Evolutionary conservation across 2,797 vertebrate species (phyloP), one percentile per base, ranked within the genome.

Genomic region (Syngnathus rostellatus): DNA sequence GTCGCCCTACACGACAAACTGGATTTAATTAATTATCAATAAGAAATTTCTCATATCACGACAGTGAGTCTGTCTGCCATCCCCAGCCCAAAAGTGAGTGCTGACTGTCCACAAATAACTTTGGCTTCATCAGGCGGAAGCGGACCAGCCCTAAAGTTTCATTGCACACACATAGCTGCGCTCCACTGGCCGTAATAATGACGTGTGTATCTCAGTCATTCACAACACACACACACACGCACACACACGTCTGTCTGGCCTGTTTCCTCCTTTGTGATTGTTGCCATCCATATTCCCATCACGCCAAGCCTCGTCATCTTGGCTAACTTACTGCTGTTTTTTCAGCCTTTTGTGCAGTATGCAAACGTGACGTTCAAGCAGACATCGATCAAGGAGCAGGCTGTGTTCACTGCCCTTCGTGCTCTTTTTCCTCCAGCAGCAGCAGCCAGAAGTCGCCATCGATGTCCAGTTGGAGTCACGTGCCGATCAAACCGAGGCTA

Each of bases 141-240:
- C 39, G 58, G 39, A 6, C 21, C 21, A 45, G 60, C 41, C 40
- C 21, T 16, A 31, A 62, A 62, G 60, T 14, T 45, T 7, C 41
- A n/a, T 62, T 62, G 43, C 60, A 62, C 60, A 62, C 75, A 19
- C 76, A 86, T 88, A 81, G 31, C 84, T 86, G 81, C 16, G 67
- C 74, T 74, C 74, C 83, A 87, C 78, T 65, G 70, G 67, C 65
- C 81, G 85, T 75, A 41, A 81, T 86, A 81, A 51, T 63, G 53
- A 64, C 48, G 68, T 62, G 62, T 11, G 1, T 37, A 38, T 63
- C n/a, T 53, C 50, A 21, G n/a, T 53, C n/a, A 53, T 21, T 2
- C n/a, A 21, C 50, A 21, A 53, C 50, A 11, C 50, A 53, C 50
- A 53, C 50, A 11, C 50, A 53, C 50, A 21, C 21, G 21, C 50